Evolutionary conservation across 2,113 vertebrate species (phyloP), one percentile per base, ranked within the genome.

Genomic region (Candoia aspera): DNA sequence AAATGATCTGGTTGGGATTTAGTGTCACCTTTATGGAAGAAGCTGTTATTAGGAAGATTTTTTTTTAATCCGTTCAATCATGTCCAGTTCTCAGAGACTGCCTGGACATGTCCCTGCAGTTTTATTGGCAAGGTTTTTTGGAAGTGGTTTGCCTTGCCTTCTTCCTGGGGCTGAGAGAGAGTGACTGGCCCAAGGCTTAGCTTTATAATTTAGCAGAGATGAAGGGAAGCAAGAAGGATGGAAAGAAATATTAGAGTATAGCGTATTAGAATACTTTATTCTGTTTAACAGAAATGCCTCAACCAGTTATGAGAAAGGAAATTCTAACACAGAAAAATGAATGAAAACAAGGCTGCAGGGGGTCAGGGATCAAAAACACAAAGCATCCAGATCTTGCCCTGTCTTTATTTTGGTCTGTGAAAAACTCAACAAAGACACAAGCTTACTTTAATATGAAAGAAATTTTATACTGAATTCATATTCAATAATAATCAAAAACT

Each of bases 171-270:
- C n/a, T n/a, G n/a, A n/a, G n/a, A n/a, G n/a, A n/a, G n/a, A n/a
- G n/a, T n/a, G n/a, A n/a, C n/a, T n/a, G n/a, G n/a, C n/a, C n/a
- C n/a, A n/a, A 83, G 87, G 12, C 89, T 0, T 0, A 86, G 94
- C 95, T 86, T 96, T 91, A 17, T 86, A 24, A 85, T 68, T 95
- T 90, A 92, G 60, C 95, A 62, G 37, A 64, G 26, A 37, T 54
- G 19, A 19, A 62, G n/a, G 89, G 12, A 73, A 73, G 94, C 90
- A 92, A 88, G 95, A 92, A 94, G 93, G 90, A 96, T 95, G 79
- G 94, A 86, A 95, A 89, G 53, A 42, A 64, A 85, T 88, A 85
- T 90, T 91, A 92, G 92, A 93, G 91, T 96, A 96, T 85, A 94
- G 83, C 5, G 46, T 49, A 49, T 49, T 49, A 49, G 5, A 49